Percentiles rank a stretch among this genome's conserved stretches.
Conservation (phyloP, 2,888 invertebrate species). For the Dynastes maya region DNA sequence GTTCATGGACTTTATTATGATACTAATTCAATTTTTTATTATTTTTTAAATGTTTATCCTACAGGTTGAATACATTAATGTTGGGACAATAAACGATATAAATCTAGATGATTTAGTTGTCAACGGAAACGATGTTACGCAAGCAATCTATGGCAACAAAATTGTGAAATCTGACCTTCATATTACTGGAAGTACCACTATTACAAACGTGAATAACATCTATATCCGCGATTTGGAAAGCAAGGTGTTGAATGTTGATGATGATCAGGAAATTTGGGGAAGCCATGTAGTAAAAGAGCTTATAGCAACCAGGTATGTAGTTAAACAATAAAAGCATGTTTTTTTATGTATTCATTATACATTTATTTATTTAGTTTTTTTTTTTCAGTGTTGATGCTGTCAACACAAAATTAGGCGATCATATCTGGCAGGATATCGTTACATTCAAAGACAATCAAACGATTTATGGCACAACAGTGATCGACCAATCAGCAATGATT, state of each 20-base stretch:
- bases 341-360: conserved; percentile 10
- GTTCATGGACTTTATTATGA: no score
- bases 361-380: neutral
- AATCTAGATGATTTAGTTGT: conserved; percentile 69
- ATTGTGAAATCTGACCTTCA: conserved; percentile 68
- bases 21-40: no score
- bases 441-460: conserved; percentile 55
- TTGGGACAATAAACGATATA: conserved; percentile 70
- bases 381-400: conserved; percentile 54
- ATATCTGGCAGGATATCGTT: conserved; percentile 59
- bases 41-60: no score
- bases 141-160: conserved; percentile 72
- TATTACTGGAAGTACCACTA: conserved; percentile 68
- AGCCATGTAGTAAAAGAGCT: conserved; percentile 68
- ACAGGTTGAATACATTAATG: conserved; percentile 66
- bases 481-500: conserved; percentile 47
- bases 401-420: conserved; percentile 57
- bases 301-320: conserved; percentile 60
- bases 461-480: conserved; percentile 57
- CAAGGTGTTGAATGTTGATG: conserved; percentile 67
- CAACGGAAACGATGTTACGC: conserved; percentile 66
- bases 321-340: neutral
- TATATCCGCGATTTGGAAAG: conserved; percentile 69
- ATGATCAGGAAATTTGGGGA: conserved; percentile 70
- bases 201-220: conserved; percentile 70